phyloP scores from a whole-genome alignment of 1,140 invertebrate genomes.

The Pseudomyrmex sp. region DNA sequence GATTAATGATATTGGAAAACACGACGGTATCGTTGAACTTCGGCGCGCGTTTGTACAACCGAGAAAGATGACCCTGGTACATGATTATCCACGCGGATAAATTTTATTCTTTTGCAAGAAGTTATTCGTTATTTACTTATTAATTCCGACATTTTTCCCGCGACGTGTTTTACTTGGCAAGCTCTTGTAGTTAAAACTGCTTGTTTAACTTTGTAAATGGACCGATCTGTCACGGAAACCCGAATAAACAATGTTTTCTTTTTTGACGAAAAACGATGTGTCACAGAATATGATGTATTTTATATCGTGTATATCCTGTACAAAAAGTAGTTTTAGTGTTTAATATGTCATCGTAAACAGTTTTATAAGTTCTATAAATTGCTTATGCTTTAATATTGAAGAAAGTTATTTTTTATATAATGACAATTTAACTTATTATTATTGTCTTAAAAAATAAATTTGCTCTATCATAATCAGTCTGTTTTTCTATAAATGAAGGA shows the following conservation, averaged over 20 bases:
- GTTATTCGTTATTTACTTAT: constrained; percentile 2
- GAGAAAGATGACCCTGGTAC: constrained; percentile 8
- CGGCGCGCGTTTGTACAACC: not conserved
- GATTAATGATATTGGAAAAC: constrained; percentile 59
- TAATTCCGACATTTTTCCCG: not conserved
- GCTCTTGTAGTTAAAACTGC: not conserved
- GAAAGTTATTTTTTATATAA: not conserved
- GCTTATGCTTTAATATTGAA: not conserved
- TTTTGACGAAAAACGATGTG: not conserved
- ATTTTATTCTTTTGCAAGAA: not conserved
- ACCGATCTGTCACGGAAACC: constrained; percentile 1
- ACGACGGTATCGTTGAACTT: constrained; percentile 25
- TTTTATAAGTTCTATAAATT: too few species aligned
- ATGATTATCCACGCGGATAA: constrained; percentile 16
- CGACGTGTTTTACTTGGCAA: not conserved
- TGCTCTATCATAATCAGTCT: not conserved
- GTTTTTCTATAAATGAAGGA: not conserved
- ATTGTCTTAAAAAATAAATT: not conserved
- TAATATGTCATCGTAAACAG: too few species aligned
- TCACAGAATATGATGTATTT: not conserved
- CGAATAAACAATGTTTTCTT: not conserved
- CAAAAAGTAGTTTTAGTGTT: not conserved
- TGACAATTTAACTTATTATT: not conserved
- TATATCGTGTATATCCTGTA: not conserved
- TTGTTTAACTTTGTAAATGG: constrained; percentile 10